Percentiles rank a stretch among this genome's conserved stretches.
Conservation (phyloP, 2,797 vertebrate species). For the Sebastiscus tertius region DNA sequence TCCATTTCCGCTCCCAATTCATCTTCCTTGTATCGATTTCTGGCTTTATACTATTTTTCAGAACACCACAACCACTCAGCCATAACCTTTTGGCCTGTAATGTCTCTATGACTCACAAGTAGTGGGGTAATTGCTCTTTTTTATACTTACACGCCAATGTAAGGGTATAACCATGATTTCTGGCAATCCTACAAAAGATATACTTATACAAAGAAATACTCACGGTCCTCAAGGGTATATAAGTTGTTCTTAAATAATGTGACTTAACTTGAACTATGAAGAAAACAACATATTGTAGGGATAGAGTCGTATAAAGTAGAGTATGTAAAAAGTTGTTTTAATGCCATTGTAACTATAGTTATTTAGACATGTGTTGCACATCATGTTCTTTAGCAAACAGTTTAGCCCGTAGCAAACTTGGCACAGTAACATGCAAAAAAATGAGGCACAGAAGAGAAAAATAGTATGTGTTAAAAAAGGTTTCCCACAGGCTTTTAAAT, state of each 20-base stretch:
- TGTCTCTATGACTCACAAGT: slow-evolving; percentile 47
- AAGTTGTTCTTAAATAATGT: neutral
- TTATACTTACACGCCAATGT: neutral
- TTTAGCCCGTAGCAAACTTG: neutral
- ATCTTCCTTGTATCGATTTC: slow-evolving; percentile 57
- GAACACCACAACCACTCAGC: slow-evolving; percentile 44
- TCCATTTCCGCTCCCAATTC: slow-evolving; percentile 19
- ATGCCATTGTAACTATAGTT: neutral
- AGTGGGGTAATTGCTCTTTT: slow-evolving; percentile 17
- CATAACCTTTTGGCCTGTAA: slow-evolving; percentile 49
- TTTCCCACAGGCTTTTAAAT: neutral
- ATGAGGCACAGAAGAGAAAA: neutral
- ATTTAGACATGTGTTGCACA: neutral
- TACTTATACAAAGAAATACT: neutral
- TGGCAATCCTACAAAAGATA: neutral
- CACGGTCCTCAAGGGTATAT: neutral
- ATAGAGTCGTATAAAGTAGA: neutral
- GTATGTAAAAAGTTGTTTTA: neutral
- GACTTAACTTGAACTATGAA: neutral
- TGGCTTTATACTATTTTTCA: slow-evolving; percentile 43
- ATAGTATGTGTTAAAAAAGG: neutral
- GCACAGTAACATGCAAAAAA: neutral
- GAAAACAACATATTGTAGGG: neutral
- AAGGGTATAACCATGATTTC: neutral
- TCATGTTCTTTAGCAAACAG: neutral